Evolutionary conservation across 2,113 vertebrate genomes (phyloP).

Genomic region (Oncorhynchus nerka): DNA sequence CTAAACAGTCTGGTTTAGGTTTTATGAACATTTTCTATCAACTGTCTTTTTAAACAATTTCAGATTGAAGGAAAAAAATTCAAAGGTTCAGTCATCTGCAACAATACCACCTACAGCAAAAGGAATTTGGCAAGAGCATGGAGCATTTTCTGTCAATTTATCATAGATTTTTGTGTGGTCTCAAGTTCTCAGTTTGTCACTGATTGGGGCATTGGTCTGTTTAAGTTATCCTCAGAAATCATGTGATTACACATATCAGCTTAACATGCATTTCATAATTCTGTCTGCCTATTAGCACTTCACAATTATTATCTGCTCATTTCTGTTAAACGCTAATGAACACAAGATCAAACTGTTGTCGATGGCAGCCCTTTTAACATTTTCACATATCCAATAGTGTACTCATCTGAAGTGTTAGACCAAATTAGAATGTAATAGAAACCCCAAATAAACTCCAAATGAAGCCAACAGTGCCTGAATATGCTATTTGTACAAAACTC

Average conservation of each 20-base stretch:
- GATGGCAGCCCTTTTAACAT: not conserved
- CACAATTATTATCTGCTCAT: not conserved
- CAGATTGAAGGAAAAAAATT: not conserved
- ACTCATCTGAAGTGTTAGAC: not conserved
- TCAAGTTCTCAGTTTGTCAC: too few species aligned
- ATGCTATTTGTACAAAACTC: conserved; percentile 17
- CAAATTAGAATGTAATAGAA: not conserved
- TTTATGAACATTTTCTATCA: not conserved
- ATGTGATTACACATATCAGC: not conserved
- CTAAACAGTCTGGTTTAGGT: not conserved
- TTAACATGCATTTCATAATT: not conserved
- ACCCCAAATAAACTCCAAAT: conserved; percentile 5
- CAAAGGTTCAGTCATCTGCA: not conserved
- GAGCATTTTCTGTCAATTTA: not conserved
- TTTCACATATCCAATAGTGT: not conserved
- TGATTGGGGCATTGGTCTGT: too few species aligned
- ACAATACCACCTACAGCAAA: not conserved
- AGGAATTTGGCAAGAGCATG: too few species aligned
- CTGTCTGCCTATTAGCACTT: not conserved
- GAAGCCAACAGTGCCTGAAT: conserved; percentile 12
- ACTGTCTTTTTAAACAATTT: not conserved
- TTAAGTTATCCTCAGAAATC: too few species aligned
- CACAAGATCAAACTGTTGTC: not conserved
- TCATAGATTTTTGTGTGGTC: not conserved
- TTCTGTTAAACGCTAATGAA: not conserved